Evolutionary conservation across 1,140 invertebrate genomes (phyloP), one percentile per base, ranked within the genome.

Genomic region (Homalodisca vitripennis): DNA sequence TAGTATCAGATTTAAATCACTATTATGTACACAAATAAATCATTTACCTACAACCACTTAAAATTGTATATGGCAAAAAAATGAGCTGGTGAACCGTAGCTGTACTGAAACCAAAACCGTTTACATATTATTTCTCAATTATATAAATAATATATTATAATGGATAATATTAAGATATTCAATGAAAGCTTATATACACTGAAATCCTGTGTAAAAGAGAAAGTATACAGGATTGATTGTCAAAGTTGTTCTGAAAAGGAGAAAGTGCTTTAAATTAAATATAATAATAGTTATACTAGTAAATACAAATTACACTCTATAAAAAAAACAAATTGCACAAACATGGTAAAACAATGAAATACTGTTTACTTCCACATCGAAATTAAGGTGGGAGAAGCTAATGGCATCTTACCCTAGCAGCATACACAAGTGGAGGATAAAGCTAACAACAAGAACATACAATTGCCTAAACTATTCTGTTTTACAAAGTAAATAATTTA

Each of bases 221-320:
- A 60, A 60, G 55, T 60, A 60, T 60, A 60, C 55, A 60, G 55
- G 55, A 60, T 24, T 60, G 55, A 60, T 60, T 60, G 55, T 60
- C 55, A 27, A 60, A 27, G 55, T 60, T 27, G 3, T 41, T 41
- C 6, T 41, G 17, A 17, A 41, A 17, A 41, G 6, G 34, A 41
- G 34, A 41, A 41, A 41, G 17, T 6, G 34, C 34, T 41, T 41
- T 10, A 17, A 41, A 41, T 41, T 10, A 41, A 10, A 6, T 41
- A 41, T 10, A 41, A 41, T 41, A 41, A 10, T 10, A 17, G 34
- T 10, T 17, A 41, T 27, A 60, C 55, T 60, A 26, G 29, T 27
- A 6, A 60, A 22, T n/a, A 60, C 26, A 13, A 27, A 27, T n/a
- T n/a, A 27, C 14, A 60, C 26, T 60, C 26, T 27, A 51, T 60